These are phyloP conservation scores for Leptinotarsa rubiginosa DNA, from an alignment of 2,888 invertebrate species.

Conservation along the genomic window DNA sequence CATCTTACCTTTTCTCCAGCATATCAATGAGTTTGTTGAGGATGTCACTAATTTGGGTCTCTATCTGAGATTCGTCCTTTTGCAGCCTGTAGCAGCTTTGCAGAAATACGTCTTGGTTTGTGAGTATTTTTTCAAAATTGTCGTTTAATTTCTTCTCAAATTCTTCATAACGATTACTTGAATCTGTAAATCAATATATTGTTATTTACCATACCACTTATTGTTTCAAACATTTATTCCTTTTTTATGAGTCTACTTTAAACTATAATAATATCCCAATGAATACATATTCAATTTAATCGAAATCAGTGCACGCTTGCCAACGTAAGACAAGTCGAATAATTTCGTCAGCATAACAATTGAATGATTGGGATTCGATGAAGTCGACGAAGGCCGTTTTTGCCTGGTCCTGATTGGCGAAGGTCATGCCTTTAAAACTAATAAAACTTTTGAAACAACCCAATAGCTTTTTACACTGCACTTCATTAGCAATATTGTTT, in stretches of 20 bases:
- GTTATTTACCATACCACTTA: neutral
- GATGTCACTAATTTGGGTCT: slow-evolving; percentile 72
- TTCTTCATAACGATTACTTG: slow-evolving; percentile 52
- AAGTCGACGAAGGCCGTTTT: no score
- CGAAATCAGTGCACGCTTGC: no score
- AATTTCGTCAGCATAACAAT: no score
- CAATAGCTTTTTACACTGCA: no score
- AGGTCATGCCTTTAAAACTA: no score
- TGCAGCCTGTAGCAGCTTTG: slow-evolving; percentile 77
- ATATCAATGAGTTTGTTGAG: slow-evolving; percentile 74
- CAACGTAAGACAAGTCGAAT: no score
- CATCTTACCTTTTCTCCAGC: slow-evolving; percentile 72
- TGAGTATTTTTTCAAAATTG: slow-evolving; percentile 72
- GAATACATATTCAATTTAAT: no score
- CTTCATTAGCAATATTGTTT: no score
- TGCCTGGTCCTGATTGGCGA: no score
- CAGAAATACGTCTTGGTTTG: slow-evolving; percentile 74
- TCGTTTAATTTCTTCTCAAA: slow-evolving; percentile 59
- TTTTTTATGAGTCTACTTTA: neutral
- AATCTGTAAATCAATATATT: slow-evolving; percentile 1
- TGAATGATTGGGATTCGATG: no score
- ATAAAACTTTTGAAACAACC: no score
- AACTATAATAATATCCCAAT: no score
- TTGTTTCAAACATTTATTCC: neutral
- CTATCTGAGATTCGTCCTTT: slow-evolving; percentile 72